Evolutionary conservation across 2,888 invertebrate species (phyloP).

Genomic region (Pseudeuparius sepicola): DNA sequence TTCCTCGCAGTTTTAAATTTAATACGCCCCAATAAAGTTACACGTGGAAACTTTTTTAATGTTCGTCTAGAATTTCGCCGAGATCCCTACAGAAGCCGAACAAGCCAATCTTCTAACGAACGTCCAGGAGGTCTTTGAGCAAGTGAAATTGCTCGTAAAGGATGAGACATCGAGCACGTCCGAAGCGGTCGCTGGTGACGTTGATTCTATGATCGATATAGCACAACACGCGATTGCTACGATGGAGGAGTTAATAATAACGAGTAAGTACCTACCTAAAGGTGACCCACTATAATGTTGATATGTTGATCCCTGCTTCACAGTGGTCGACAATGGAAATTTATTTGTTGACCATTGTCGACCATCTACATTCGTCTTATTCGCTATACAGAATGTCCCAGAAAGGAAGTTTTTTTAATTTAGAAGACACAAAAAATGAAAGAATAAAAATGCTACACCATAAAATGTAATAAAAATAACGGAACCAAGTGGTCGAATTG

Average conservation of each 20-base stretch:
- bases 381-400: no score
- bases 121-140: slow-evolving; percentile 32
- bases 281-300: no score
- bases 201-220: slow-evolving; percentile 24
- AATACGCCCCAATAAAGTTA: slow-evolving; percentile 1
- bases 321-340: no score
- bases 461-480: no score
- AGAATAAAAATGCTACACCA: no score
- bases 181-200: slow-evolving; percentile 27
- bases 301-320: no score
- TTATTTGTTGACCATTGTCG: no score
- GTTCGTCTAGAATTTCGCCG: background rate
- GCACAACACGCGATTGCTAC: slow-evolving; percentile 26
- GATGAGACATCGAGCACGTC: slow-evolving; percentile 29
- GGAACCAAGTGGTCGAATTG: no score
- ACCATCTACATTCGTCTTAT: no score
- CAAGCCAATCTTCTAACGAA: slow-evolving; percentile 30
- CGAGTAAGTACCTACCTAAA: no score
- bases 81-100: slow-evolving; percentile 31
- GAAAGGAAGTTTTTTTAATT: no score
- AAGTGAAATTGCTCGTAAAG: slow-evolving; percentile 27
- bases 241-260: slow-evolving; percentile 28
- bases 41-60: background rate
- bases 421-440: no score
- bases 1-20: background rate